Base-by-base conservation (phyloP, 1,140 invertebrate genomes). In the Stenopsyche tienmushanensis region DNA sequence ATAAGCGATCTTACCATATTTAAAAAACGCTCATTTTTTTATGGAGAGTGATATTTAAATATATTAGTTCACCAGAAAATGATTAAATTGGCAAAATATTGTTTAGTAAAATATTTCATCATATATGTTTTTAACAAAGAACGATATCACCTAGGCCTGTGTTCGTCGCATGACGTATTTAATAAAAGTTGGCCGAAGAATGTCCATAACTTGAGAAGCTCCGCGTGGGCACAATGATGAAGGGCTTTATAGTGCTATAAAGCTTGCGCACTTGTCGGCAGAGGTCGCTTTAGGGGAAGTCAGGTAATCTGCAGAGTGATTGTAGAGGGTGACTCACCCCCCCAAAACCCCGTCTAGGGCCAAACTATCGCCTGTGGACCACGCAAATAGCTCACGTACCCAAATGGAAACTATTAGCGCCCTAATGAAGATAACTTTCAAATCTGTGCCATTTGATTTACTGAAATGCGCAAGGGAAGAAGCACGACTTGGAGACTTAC, bases 341-440 rank as follows among this genome's bases (percentile, higher is more conserved):
- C 42, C 42, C 21, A 8, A 54, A 2, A 13, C 18, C 15, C 53
- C 10, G n/a, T 17, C 26, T 57, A 42, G 10, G 1, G 42, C 24
- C 57, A 21, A 21, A 18, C 7, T 3, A 2, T 20, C 20, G 15
- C n/a, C 25, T 52, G 29, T 20, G 39, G 26, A 57, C 67, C 67
- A 45, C 34, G 62, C 60, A 57, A 65, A 60, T 64, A 53, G 55
- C 53, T 62, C 67, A 65, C 67, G 62, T 65, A 39, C 58, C 63
- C 63, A 47, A 62, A 65, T 65, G 67, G 57, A 65, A 65, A 69
- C 67, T 69, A 69, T 69, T 65, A 69, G 60, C 63, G 67, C 59
- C 63, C 54, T 65, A 69, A 69, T 69, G 67, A 69, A 65, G 67
- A 69, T 69, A 65, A 69, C 63, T 69, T 60, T 44, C 52, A 62